These are phyloP conservation scores for Vicugna pacos DNA, from an alignment of 2,113 vertebrate species.

Conservation along the genomic window DNA sequence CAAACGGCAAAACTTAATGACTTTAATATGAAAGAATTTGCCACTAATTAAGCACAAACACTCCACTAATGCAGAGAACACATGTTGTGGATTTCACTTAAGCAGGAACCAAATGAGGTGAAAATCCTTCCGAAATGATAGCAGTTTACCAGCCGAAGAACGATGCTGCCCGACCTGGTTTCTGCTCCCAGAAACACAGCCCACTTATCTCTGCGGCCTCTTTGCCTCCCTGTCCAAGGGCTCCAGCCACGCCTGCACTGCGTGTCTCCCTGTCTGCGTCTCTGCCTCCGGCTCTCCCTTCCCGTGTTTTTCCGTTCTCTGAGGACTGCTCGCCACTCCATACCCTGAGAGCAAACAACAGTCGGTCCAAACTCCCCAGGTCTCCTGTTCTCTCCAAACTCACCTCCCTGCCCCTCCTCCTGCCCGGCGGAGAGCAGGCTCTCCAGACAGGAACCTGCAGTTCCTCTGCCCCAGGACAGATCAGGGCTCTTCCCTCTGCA, in stretches of 20 bases:
- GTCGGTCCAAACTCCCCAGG: neutral
- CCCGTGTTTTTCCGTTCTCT: neutral
- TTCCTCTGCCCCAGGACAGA: neutral
- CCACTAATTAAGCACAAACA: conserved; percentile 83
- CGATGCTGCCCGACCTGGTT: conserved; percentile 3
- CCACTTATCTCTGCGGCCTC: neutral
- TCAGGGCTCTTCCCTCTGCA: neutral
- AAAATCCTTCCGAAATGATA: conserved; percentile 78
- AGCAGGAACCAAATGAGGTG: conserved; percentile 77
- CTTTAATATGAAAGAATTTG: conserved; percentile 83
- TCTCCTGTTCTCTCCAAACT: neutral
- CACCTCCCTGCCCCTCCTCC: neutral
- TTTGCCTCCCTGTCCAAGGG: neutral
- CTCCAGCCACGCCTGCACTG: neutral
- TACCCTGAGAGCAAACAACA: neutral
- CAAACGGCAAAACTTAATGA: conserved; percentile 77
- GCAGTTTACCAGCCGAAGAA: conserved; percentile 66
- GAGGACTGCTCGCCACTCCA: accelerated
- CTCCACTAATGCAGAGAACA: conserved; percentile 79
- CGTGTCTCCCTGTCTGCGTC: neutral
- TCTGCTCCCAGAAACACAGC: neutral
- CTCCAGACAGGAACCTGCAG: neutral
- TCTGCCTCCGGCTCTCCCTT: neutral
- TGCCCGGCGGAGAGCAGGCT: neutral
- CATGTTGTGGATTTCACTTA: conserved; percentile 82